phyloP scores from a whole-genome alignment of 2,113 vertebrate genomes.

The Grammomys dolichurus region DNA sequence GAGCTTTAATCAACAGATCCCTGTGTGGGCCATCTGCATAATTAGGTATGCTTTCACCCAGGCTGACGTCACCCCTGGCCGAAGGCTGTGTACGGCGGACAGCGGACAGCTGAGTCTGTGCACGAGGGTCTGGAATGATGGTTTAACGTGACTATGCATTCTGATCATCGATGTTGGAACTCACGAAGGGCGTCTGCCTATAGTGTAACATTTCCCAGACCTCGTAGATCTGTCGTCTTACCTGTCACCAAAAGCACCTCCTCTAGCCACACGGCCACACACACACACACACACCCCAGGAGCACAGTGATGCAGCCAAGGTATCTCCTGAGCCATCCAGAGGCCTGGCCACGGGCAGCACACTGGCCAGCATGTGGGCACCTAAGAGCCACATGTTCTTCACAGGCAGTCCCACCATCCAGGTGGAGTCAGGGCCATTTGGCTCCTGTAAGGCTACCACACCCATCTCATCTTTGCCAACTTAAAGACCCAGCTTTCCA shows the following conservation, averaged over 20 bases:
- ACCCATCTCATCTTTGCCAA: neutral
- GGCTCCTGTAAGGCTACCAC: accelerated
- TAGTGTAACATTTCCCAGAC: accelerated
- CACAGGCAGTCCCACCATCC: accelerated
- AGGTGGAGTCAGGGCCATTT: neutral
- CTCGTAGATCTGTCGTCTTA: accelerated
- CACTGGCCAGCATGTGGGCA: neutral
- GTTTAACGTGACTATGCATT: neutral
- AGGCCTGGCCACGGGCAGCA: neutral
- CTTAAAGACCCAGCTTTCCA: neutral
- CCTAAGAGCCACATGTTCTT: neutral
- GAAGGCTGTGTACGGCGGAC: neutral
- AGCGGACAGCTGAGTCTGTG: accelerated
- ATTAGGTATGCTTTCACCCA: neutral
- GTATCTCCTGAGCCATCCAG: no score
- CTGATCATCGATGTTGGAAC: accelerated
- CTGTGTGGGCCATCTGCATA: accelerated
- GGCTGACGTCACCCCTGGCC: accelerated
- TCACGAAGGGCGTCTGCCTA: neutral
- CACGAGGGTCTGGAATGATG: accelerated
- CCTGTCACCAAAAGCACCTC: neutral
- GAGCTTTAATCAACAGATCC: neutral
- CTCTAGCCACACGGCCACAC: no score
- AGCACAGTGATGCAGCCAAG: accelerated
- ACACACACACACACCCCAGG: no score